phyloP scores from a whole-genome alignment of 2,888 invertebrate species.

The Tiliacea aurago region DNA sequence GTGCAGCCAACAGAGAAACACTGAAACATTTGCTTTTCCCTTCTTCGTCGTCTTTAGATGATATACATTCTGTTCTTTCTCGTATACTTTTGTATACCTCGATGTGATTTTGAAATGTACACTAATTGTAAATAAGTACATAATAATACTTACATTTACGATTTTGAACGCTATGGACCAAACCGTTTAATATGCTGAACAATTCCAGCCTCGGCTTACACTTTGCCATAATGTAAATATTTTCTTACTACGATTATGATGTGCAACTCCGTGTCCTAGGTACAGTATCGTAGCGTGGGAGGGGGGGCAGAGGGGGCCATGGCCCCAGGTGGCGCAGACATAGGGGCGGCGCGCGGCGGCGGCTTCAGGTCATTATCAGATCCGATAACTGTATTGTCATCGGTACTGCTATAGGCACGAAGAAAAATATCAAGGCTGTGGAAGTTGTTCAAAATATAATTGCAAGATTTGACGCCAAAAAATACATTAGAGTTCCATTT shows the following conservation, averaged over 20 bases:
- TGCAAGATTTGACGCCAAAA: too few relatives aligned
- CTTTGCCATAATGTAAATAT: neutral
- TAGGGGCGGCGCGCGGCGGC: too few relatives aligned
- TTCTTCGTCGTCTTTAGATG: constrained; percentile 90
- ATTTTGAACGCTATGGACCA: constrained; percentile 31
- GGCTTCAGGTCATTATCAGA: too few relatives aligned
- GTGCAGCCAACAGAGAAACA: constrained; percentile 75
- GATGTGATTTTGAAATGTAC: constrained; percentile 53
- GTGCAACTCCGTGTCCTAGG: too few relatives aligned
- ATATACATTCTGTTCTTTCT: constrained; percentile 77
- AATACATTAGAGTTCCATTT: too few relatives aligned
- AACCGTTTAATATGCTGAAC: neutral
- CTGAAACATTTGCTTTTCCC: constrained; percentile 94
- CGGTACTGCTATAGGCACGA: too few relatives aligned
- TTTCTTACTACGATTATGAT: neutral
- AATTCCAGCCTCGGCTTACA: neutral
- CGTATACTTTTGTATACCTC: constrained; percentile 81
- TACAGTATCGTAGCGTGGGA: too few relatives aligned
- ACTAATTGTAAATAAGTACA: constrained; percentile 26
- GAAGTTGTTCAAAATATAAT: too few relatives aligned
- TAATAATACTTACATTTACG: neutral
- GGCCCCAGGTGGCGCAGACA: too few relatives aligned
- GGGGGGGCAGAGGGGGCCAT: too few relatives aligned
- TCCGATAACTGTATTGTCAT: too few relatives aligned
- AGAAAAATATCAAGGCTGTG: too few relatives aligned